phyloP scores from a whole-genome alignment of 2,888 invertebrate genomes.

The Acanthosepion pharaonis region DNA sequence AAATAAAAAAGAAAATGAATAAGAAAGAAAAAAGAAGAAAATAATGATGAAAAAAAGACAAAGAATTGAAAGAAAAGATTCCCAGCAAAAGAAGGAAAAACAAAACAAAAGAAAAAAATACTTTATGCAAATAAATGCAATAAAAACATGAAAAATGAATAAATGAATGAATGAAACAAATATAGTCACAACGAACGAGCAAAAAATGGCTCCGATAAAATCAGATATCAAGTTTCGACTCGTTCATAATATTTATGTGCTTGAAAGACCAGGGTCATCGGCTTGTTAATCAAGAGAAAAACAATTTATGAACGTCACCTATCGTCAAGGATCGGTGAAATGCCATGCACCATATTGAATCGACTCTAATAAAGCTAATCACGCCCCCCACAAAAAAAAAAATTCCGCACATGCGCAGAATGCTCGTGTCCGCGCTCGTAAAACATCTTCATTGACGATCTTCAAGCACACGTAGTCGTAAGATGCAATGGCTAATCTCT shows the following conservation, averaged over 20 bases:
- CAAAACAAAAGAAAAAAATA: not conserved
- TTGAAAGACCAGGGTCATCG: not conserved
- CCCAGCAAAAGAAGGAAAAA: not conserved
- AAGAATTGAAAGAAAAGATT: not conserved
- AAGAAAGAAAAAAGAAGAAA: no score
- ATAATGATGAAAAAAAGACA: no score
- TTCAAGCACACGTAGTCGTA: no score
- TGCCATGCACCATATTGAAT: not conserved
- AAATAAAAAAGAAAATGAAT: no score
- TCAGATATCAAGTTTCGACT: not conserved
- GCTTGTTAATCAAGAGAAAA: slow-evolving; percentile 7
- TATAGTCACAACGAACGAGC: not conserved
- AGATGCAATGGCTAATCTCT: no score
- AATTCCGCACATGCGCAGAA: not conserved
- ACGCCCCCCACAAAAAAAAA: not conserved
- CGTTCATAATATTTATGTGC: slow-evolving; percentile 33
- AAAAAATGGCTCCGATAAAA: not conserved
- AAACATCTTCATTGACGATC: not conserved
- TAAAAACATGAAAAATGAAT: not conserved
- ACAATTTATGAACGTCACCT: not conserved
- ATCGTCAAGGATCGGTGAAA: not conserved
- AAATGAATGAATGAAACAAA: not conserved
- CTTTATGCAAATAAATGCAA: not conserved
- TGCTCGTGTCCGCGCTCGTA: not conserved
- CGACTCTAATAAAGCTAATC: not conserved